Conservation (phyloP, 2,113 vertebrate genomes). For the Galemys pyrenaicus region DNA sequence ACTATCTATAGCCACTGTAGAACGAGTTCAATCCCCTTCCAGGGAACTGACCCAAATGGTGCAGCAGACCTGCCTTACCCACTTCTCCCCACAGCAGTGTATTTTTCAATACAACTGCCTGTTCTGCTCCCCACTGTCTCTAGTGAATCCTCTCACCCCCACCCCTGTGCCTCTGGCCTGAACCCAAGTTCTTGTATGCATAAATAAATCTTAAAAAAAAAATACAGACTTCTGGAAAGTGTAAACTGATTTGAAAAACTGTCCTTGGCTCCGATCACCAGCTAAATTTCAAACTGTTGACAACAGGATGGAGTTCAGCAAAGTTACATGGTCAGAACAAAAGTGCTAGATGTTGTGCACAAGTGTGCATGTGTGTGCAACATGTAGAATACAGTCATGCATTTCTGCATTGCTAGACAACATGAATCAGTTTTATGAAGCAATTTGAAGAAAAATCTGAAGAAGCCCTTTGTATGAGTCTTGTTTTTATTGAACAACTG, state of each 20-base stretch:
- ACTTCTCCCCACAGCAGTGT: too few species aligned
- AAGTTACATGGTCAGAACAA: constrained; percentile 20
- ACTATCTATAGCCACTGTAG: too few species aligned
- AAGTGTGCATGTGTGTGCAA: background rate
- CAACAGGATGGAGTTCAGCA: background rate
- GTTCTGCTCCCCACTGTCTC: too few species aligned
- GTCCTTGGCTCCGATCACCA: constrained; percentile 6
- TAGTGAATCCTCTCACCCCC: too few species aligned
- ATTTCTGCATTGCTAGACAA: background rate
- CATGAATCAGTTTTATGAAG: background rate
- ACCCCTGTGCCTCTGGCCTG: too few species aligned
- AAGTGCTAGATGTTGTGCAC: background rate
- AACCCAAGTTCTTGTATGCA: too few species aligned
- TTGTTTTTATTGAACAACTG: background rate
- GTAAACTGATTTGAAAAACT: constrained; percentile 34
- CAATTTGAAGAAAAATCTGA: background rate
- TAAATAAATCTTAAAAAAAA: too few species aligned
- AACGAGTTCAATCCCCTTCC: too few species aligned
- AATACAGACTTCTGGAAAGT: background rate
- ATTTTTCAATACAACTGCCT: too few species aligned
- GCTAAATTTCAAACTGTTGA: background rate
- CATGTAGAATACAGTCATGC: background rate
- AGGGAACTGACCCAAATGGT: too few species aligned
- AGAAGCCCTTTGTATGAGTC: background rate
- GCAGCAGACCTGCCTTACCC: too few species aligned